phyloP scores from a whole-genome alignment of 2,113 vertebrate species.

The Empidonax traillii region DNA sequence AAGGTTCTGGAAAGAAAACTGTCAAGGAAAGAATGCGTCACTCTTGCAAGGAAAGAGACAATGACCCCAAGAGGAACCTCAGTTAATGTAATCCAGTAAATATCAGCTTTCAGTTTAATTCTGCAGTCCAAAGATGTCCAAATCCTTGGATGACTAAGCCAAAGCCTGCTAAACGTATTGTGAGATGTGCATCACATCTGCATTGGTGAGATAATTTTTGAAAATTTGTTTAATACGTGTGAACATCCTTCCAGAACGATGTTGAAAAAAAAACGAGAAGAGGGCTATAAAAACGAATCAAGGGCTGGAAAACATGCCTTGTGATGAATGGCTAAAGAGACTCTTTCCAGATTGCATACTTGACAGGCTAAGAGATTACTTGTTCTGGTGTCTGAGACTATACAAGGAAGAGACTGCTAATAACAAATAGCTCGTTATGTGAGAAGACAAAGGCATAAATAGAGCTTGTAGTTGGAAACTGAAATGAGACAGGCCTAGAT shows the following conservation, averaged over 20 bases:
- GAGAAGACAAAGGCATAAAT: constrained; percentile 35
- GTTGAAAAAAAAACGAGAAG: neutral
- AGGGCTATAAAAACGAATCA: neutral
- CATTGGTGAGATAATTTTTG: neutral
- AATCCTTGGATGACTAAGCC: neutral
- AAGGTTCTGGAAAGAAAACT: neutral
- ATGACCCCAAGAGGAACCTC: neutral
- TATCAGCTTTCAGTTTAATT: neutral
- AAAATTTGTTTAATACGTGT: neutral
- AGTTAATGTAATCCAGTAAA: neutral
- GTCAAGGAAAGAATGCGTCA: neutral
- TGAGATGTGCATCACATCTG: neutral
- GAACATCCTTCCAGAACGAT: neutral
- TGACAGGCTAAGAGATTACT: constrained; percentile 12
- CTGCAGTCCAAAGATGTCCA: neutral
- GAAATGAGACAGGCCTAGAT: constrained; percentile 22
- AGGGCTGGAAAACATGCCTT: neutral
- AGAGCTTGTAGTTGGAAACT: constrained; percentile 7
- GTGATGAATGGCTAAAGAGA: neutral
- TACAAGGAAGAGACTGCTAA: neutral
- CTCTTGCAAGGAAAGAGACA: neutral
- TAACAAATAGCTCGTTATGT: constrained; percentile 30
- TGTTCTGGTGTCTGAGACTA: constrained; percentile 3
- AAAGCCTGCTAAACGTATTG: neutral
- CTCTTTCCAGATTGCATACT: neutral